Conservation (phyloP, 2,888 invertebrate genomes). For the Philonicus albiceps region DNA sequence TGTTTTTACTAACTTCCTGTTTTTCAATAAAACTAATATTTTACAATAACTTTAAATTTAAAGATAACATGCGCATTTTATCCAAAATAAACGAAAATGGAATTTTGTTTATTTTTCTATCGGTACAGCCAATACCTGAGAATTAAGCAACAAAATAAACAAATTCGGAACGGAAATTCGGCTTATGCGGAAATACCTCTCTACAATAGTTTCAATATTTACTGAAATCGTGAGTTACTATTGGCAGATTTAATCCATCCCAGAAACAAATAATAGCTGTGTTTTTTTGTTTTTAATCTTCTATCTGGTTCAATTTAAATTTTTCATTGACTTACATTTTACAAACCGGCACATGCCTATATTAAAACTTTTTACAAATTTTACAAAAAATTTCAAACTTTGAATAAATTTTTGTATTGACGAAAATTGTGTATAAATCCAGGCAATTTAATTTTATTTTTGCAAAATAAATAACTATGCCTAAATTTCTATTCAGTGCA, state of each 20-base stretch:
- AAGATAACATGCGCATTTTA: not conserved
- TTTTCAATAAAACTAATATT: not conserved
- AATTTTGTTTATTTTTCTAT: not conserved
- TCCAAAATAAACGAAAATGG: not conserved
- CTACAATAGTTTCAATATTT: not conserved
- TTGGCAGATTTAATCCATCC: not conserved
- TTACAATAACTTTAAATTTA: not conserved
- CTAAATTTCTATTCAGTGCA: too few species aligned
- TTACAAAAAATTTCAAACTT: too few species aligned
- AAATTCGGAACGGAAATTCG: not conserved
- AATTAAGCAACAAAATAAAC: not conserved
- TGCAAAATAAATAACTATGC: too few species aligned
- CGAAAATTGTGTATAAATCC: too few species aligned
- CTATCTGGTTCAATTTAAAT: too few species aligned
- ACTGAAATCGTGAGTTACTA: not conserved
- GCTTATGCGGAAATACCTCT: not conserved
- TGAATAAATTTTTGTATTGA: too few species aligned
- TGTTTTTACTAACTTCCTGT: not conserved
- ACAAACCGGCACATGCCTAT: too few species aligned
- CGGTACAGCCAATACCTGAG: not conserved
- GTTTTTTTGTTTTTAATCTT: too few species aligned
- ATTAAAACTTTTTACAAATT: too few species aligned
- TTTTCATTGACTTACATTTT: too few species aligned
- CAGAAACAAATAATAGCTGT: too few species aligned
- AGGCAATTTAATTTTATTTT: too few species aligned